Evolutionary conservation across 53 echinoderm and acorn worm species (phyloP).

Genomic region (Pentamera pediparva): DNA sequence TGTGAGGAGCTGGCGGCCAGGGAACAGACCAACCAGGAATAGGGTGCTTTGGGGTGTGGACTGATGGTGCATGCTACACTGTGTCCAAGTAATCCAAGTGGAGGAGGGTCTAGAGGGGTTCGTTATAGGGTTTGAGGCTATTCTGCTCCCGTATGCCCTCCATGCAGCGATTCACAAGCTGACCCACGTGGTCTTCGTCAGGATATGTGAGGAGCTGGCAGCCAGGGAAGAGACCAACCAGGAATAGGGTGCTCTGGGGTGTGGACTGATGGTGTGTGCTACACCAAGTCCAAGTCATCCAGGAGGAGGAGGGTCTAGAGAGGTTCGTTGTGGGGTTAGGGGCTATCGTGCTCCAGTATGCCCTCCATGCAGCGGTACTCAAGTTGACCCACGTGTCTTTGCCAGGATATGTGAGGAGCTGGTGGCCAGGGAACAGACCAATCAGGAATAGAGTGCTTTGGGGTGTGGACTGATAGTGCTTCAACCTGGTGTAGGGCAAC

Average conservation of each 20-base stretch:
- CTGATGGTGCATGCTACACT: constrained; percentile 70
- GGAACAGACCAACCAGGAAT: constrained; percentile 16
- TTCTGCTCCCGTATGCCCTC: constrained; percentile 82
- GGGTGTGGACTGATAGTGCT: no score
- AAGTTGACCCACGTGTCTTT: constrained; percentile 75
- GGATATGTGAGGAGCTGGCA: constrained; percentile 79
- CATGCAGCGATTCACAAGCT: constrained; percentile 81
- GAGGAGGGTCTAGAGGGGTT: constrained; percentile 73
- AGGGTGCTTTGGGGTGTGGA: no score
- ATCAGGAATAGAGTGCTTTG: not conserved
- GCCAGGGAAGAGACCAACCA: constrained; percentile 22
- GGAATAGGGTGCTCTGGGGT: no score
- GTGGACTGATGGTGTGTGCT: no score
- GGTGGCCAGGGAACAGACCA: constrained; percentile 21
- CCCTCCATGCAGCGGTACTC: constrained; percentile 78
- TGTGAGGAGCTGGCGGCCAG: constrained; percentile 63
- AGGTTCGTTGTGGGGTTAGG: constrained; percentile 94
- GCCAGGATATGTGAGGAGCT: constrained; percentile 86
- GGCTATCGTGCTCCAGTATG: constrained; percentile 81
- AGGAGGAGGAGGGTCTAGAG: constrained; percentile 57
- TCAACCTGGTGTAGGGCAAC: no score
- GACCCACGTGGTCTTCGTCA: constrained; percentile 69
- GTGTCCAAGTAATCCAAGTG: constrained; percentile 51
- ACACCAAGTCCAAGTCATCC: constrained; percentile 59
- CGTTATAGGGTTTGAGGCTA: constrained; percentile 88